Percentiles rank a stretch among this genome's conserved stretches.
These are phyloP conservation scores for Aepyceros melampus DNA, from an alignment of 2,113 vertebrate species.

Conservation along the genomic window DNA sequence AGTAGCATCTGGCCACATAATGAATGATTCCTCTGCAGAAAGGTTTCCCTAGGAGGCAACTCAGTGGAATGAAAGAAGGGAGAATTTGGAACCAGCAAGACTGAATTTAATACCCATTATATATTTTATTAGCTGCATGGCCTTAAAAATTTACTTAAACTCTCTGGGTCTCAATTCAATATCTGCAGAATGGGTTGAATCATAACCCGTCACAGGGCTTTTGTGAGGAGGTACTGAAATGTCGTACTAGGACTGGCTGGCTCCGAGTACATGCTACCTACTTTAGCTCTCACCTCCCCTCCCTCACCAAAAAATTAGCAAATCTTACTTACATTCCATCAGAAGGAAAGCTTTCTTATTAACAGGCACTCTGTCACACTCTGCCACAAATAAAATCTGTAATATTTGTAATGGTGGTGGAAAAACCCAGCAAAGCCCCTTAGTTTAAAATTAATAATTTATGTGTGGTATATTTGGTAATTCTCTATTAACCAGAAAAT, in stretches of 20 bases:
- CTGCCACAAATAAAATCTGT: not conserved
- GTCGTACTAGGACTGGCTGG: not conserved
- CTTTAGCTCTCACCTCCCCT: not conserved
- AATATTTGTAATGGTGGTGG: not conserved
- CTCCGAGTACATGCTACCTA: not conserved
- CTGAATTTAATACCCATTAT: not conserved
- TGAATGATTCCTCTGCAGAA: slow-evolving; percentile 1
- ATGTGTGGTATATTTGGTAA: not conserved
- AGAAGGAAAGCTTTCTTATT: not conserved
- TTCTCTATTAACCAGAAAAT: slow-evolving; percentile 22
- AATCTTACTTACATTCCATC: not conserved
- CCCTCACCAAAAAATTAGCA: not conserved
- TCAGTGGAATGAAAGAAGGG: not conserved
- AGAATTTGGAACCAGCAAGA: not conserved
- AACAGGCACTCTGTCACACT: not conserved
- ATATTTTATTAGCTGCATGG: not conserved
- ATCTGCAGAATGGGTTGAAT: not conserved
- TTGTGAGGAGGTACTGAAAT: not conserved
- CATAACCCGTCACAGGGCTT: not conserved
- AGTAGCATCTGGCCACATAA: not conserved
- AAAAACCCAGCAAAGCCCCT: not conserved
- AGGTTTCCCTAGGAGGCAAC: not conserved
- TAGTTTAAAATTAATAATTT: not conserved
- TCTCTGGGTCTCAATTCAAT: not conserved
- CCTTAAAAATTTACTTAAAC: not conserved